Evolutionary conservation across 2,113 vertebrate species (phyloP).

Genomic region (Aleadryas rufinucha): DNA sequence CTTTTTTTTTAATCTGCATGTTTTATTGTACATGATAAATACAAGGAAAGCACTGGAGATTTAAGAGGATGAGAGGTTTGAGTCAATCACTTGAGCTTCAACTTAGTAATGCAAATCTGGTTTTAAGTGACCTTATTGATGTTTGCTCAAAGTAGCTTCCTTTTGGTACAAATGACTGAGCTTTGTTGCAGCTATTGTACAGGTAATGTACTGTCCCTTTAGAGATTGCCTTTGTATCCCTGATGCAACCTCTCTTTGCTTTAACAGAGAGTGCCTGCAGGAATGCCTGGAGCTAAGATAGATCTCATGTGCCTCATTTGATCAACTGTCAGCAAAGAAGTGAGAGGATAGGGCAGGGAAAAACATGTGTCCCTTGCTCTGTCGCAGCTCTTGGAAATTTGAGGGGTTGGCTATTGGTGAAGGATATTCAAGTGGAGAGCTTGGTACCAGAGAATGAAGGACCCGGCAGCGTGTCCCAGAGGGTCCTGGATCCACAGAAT

Average conservation of each 20-base stretch:
- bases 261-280: slow-evolving; percentile 39
- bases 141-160: slow-evolving; percentile 57
- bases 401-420: neutral
- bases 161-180: slow-evolving; percentile 50
- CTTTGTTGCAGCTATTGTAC: slow-evolving; percentile 56
- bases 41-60: slow-evolving; percentile 14
- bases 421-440: neutral
- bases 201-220: slow-evolving; percentile 7
- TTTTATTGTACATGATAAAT: slow-evolving; percentile 13
- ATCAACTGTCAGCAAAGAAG: slow-evolving; percentile 12
- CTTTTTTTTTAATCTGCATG: neutral
- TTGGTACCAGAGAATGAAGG: neutral
- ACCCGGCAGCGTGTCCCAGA: neutral
- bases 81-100: slow-evolving; percentile 58
- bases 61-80: slow-evolving; percentile 57
- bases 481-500: neutral
- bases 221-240: slow-evolving; percentile 21
- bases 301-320: slow-evolving; percentile 3
- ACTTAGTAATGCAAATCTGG: slow-evolving; percentile 50
- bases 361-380: slow-evolving; percentile 36
- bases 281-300: slow-evolving; percentile 33
- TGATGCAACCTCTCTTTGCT: slow-evolving; percentile 15
- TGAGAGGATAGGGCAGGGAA: neutral
- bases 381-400: slow-evolving; percentile 5
- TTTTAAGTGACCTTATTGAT: slow-evolving; percentile 65